phyloP scores from a whole-genome alignment of 2,113 vertebrate species.

The Pantherophis guttatus region DNA sequence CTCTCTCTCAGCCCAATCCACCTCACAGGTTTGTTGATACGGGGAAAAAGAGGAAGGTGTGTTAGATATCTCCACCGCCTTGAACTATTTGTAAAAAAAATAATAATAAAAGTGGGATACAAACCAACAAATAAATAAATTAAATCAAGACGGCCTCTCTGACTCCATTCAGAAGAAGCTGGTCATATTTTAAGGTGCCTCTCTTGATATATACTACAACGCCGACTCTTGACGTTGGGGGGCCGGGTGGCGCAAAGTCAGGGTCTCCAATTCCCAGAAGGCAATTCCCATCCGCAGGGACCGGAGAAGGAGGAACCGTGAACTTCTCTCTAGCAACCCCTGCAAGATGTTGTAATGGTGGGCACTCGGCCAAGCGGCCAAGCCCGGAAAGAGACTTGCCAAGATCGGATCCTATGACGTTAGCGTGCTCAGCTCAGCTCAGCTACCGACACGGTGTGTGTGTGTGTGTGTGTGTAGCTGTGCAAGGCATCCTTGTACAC shows the following conservation, averaged over 20 bases:
- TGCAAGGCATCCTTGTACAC: neutral
- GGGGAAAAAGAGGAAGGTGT: no score
- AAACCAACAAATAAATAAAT: neutral
- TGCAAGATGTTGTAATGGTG: slow-evolving; percentile 13
- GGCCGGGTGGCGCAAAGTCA: neutral
- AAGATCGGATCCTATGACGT: neutral
- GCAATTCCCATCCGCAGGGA: neutral
- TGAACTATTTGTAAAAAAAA: no score
- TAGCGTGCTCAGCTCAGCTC: neutral
- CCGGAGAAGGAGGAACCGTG: rapidly evolving
- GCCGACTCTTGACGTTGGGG: rapidly evolving
- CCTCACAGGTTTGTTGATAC: no score
- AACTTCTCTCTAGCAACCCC: neutral
- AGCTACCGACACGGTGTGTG: neutral
- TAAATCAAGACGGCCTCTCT: neutral
- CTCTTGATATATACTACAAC: neutral
- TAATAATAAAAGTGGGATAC: no score
- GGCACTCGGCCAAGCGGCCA: neutral
- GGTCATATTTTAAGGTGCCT: neutral
- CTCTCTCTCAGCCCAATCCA: no score
- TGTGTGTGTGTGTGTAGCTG: no score
- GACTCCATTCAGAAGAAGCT: neutral
- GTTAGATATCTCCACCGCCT: no score
- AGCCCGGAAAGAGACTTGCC: neutral
- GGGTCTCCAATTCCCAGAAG: neutral